Conservation (phyloP, 2,113 vertebrate species). For the Neotoma lepida region DNA sequence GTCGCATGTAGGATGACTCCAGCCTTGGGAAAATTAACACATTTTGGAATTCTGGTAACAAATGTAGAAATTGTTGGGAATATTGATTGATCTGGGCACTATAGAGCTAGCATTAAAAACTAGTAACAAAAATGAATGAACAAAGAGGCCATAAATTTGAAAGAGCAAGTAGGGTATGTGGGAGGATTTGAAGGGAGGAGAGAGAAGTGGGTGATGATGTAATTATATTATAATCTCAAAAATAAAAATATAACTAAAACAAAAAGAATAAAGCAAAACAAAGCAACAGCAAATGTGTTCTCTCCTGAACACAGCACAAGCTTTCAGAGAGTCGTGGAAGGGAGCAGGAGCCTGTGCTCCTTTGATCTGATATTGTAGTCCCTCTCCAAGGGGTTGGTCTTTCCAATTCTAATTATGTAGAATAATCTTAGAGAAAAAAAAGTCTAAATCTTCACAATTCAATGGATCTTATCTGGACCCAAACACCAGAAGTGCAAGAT, state of each 20-base stretch:
- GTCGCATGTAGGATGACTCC: neutral
- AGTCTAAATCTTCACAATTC: neutral
- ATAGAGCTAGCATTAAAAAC: neutral
- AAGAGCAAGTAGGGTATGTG: neutral
- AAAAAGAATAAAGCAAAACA: neutral
- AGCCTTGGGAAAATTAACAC: neutral
- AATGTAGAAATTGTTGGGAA: neutral
- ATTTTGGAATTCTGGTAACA: neutral
- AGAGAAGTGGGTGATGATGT: neutral
- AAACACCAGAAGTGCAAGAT: neutral
- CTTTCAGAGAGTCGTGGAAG: neutral
- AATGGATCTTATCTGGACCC: neutral
- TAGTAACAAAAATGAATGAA: neutral
- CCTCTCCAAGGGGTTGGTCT: neutral
- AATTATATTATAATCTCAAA: neutral
- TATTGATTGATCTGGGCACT: neutral
- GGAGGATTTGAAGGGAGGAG: neutral
- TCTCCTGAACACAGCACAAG: neutral
- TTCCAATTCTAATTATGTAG: neutral
- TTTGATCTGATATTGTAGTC: conserved; percentile 52
- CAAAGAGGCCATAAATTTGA: neutral
- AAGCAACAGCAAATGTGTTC: neutral
- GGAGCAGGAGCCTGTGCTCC: neutral
- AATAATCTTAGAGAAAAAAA: neutral
- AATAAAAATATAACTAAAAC: neutral